Conservation (phyloP, 2,113 vertebrate genomes). For the Oreochromis tanganicae region DNA sequence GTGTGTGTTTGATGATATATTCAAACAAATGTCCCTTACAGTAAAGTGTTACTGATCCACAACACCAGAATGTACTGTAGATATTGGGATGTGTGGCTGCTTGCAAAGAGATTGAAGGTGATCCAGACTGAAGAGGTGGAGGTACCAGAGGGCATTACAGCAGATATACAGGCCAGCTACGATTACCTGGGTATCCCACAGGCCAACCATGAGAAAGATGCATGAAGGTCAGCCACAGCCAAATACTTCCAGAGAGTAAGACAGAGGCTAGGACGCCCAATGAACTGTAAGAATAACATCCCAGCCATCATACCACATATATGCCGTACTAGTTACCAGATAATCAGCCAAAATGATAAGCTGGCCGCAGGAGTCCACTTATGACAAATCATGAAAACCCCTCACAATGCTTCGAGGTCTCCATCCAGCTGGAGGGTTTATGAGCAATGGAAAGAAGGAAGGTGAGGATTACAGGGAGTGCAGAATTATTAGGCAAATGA, state of each 20-base stretch:
- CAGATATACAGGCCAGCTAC: neutral
- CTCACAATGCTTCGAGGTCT: neutral
- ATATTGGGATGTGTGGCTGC: neutral
- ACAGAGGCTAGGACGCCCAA: neutral
- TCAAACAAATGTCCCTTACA: neutral
- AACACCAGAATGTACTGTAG: neutral
- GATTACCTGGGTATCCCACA: neutral
- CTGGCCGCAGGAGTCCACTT: neutral
- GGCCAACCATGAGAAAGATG: neutral
- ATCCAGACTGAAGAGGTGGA: neutral
- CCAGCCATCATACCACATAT: neutral
- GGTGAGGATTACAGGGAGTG: too few relatives aligned
- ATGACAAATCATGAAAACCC: neutral
- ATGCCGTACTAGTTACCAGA: neutral
- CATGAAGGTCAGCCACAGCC: neutral
- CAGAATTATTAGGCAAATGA: too few relatives aligned
- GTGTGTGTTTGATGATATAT: neutral
- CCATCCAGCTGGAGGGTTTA: neutral
- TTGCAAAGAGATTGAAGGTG: neutral
- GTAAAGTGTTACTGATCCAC: neutral
- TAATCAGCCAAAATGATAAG: neutral
- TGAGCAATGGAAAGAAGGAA: neutral
- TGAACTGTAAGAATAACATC: neutral
- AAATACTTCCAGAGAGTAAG: neutral
- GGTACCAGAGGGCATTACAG: neutral